Percentiles rank a stretch among this genome's conserved stretches.
phyloP scores from a whole-genome alignment of 2,113 vertebrate species.

The Verasper variegatus region DNA sequence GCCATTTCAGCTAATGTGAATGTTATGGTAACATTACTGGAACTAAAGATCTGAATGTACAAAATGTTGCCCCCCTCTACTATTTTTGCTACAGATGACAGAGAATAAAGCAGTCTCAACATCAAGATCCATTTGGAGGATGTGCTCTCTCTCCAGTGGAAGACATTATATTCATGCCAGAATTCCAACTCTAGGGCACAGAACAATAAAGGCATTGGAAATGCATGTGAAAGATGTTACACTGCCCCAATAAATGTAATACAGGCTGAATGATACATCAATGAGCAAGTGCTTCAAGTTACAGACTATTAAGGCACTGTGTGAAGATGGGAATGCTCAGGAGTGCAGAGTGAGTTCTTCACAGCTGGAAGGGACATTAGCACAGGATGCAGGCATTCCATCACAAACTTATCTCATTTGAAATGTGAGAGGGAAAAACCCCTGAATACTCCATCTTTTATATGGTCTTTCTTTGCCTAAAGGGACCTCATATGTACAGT shows the following conservation, averaged over 20 bases:
- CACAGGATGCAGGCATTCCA: constrained; percentile 1
- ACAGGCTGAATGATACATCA: constrained; percentile 41
- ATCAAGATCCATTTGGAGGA: constrained; percentile 54
- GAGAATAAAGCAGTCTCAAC: constrained; percentile 8
- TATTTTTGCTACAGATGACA: not conserved
- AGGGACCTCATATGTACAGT: constrained; percentile 10
- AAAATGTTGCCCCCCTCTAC: not conserved
- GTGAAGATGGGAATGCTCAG: constrained; percentile 29
- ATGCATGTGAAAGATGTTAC: constrained; percentile 40
- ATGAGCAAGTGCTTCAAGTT: constrained; percentile 30
- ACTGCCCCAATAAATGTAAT: constrained; percentile 38
- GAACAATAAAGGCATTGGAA: constrained; percentile 43
- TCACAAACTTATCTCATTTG: constrained; percentile 30
- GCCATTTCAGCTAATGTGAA: constrained; percentile 1
- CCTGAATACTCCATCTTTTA: not conserved
- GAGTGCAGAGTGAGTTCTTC: constrained; percentile 10
- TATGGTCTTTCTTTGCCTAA: constrained; percentile 29
- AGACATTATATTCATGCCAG: constrained; percentile 54
- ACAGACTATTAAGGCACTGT: constrained; percentile 38
- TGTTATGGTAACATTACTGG: not conserved
- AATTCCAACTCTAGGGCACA: constrained; percentile 33
- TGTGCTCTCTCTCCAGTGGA: constrained; percentile 38
- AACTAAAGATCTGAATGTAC: not conserved
- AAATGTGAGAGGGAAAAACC: constrained; percentile 12
- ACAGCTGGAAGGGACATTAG: constrained; percentile 44